Evolutionary conservation across 2,888 invertebrate species (phyloP), one percentile per base, ranked within the genome.

Genomic region (Balanococcus diminutus): DNA sequence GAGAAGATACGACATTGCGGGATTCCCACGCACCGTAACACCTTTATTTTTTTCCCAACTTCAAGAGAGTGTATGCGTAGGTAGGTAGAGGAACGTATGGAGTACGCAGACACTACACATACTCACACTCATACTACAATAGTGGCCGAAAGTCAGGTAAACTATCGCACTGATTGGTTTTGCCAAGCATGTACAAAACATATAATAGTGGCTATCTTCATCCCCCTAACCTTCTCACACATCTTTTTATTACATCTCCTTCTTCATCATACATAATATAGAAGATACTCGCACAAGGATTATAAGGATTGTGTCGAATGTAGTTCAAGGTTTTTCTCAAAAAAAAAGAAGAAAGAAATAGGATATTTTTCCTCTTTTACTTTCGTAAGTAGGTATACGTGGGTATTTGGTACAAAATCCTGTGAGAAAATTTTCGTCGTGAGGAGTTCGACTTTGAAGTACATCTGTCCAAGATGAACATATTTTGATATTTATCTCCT

Each of bases 241-340:
- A 14, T 42, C 42, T n/a, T 46, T 46, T 46, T 46, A 46, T n/a
- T 46, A 46, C 46, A n/a, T 46, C 46, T 46, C n/a, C n/a, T 46
- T 46, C 46, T 46, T 46, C 42, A 14, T 14, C 14, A 42, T 42
- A n/a, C n/a, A n/a, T n/a, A n/a, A n/a, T n/a, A n/a, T n/a, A n/a
- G n/a, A n/a, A n/a, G n/a, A 46, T 46, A 46, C 46, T 46, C 46
- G 46, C 46, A 46, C n/a, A 46, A 46, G 67, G 67, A 67, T 67
- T 67, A 46, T 46, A 67, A 67, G 67, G 67, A 67, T 67, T 67
- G 46, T 46, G 14, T 67, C 67, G 25, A 67, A 67, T 67, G 25
- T 67, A 67, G 67, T 67, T 67, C 67, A 67, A 67, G 67, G 67
- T 67, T 67, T 67, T 61, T 67, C 16, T 11, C 67, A 46, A 46